Evolutionary conservation across 2,797 vertebrate genomes (phyloP), one percentile per base, ranked within the genome.

Genomic region (Heteromormyrus szaboi): DNA sequence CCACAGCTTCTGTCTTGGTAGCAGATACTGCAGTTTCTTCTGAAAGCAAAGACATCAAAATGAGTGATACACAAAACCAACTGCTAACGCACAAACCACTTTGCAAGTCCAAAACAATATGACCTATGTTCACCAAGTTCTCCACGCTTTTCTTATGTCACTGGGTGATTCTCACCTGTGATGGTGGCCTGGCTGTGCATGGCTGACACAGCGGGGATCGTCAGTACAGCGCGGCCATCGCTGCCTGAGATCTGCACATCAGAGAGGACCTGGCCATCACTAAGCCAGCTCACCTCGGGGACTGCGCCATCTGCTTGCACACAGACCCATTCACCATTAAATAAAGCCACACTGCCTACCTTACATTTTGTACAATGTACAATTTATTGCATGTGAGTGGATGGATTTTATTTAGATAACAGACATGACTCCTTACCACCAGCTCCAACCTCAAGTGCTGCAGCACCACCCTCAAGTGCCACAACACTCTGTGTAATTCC

Each of bases 231-330:
- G 96, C 97, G 97, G 98, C 98, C 98, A 93, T 98, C 97, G 94
- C 97, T 98, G 97, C 98, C 98, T 89, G 97, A 97, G 97, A 98
- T 98, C 97, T 98, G 97, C 93, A 95, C 94, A 94, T 98, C 97
- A 88, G 98, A 97, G 93, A 99, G 96, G 94, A 97, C 97, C 98
- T 99, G 98, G 95, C 98, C 98, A 98, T 99, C 98, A 96, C 97
- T 96, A 94, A 97, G 98, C 98, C 98, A 99, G 97, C 96, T 98
- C 97, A 99, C 98, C 95, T 99, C 98, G 93, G 98, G 98, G 98
- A 97, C 97, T 97, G 98, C 98, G 92, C 94, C 97, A 96, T 97
- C 98, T 99, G 87, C 0, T 90, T 83, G 4, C 4, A 88, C 65
- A 46, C 29, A 25, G 44, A 51, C 44, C 46, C 48, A 51, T 7